Evolutionary conservation across 2,797 vertebrate genomes (phyloP).

Genomic region (Schizopygopsis malacanthus): DNA sequence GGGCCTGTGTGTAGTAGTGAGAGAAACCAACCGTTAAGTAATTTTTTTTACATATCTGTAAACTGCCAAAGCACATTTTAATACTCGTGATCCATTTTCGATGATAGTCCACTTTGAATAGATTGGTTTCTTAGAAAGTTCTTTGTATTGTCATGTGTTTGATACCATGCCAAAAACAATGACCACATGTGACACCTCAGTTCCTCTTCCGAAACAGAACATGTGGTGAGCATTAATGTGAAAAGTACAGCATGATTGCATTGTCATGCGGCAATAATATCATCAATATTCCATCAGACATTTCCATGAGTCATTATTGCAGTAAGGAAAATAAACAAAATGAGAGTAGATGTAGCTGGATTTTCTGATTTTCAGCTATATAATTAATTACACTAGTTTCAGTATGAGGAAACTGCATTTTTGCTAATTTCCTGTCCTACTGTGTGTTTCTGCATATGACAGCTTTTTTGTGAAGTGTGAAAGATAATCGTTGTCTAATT

Average conservation of each 20-base stretch:
- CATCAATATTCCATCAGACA: background rate
- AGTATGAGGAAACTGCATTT: background rate
- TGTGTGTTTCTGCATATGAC: background rate
- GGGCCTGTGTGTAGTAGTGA: background rate
- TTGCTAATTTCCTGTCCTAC: background rate
- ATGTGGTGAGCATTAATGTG: background rate
- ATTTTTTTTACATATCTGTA: background rate
- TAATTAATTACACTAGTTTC: background rate
- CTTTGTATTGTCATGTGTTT: background rate
- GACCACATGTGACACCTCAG: background rate
- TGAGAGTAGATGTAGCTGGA: background rate
- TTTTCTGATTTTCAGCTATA: background rate
- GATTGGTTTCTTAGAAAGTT: background rate
- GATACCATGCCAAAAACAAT: background rate
- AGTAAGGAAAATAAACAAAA: background rate
- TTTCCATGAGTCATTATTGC: conserved; percentile 1
- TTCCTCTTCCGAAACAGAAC: conserved; percentile 3
- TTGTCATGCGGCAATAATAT: background rate
- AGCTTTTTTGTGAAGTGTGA: background rate
- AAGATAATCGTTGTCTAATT: too few relatives aligned
- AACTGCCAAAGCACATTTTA: background rate
- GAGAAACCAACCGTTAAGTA: background rate
- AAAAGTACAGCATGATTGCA: background rate
- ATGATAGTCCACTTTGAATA: background rate
- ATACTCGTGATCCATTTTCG: background rate